phyloP scores from a whole-genome alignment of 2,888 invertebrate genomes.

The Metalampra italica region DNA sequence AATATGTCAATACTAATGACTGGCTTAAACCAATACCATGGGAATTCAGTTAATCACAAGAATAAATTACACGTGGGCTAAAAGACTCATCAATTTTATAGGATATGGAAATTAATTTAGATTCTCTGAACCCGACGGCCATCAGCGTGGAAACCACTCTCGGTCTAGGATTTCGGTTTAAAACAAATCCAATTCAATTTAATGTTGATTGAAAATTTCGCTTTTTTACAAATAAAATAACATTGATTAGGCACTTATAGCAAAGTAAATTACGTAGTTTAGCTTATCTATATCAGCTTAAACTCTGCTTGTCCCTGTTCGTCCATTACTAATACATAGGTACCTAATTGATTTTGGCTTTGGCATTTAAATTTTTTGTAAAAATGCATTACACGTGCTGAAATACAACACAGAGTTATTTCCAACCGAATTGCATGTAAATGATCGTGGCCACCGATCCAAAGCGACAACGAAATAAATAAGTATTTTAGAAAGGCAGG shows the following conservation, averaged over 20 bases:
- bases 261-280: no score
- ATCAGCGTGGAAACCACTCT: no score
- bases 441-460: conserved; percentile 8
- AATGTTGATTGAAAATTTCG: no score
- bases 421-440: background rate
- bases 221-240: no score
- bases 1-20: conserved; percentile 11
- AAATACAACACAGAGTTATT: background rate
- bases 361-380: background rate
- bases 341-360: background rate
- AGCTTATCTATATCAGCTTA: no score
- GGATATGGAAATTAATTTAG: no score
- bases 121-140: no score
- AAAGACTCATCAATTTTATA: background rate
- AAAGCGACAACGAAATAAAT: conserved; percentile 14
- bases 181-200: no score
- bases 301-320: no score
- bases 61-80: background rate
- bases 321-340: background rate
- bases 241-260: no score
- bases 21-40: background rate
- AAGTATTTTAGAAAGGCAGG: conserved; percentile 53
- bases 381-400: background rate
- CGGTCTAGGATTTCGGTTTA: no score
- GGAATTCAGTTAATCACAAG: conserved; percentile 1